Base-by-base conservation (phyloP, 1,140 invertebrate species). In the Limonius californicus region DNA sequence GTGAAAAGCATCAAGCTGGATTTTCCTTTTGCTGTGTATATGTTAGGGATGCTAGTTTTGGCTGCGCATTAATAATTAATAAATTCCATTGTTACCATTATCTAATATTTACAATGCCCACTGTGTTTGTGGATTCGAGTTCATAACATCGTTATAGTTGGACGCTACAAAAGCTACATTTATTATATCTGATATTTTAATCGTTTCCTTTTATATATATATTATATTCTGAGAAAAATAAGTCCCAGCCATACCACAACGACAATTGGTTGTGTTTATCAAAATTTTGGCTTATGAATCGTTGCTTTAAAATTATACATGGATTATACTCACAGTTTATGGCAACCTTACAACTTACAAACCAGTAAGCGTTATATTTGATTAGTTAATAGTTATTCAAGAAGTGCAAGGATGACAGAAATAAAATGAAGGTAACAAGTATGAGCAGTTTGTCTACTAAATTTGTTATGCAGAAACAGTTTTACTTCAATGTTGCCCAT, bases 141-240 rank as follows among this genome's bases (percentile, higher is more conserved):
- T 32, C 20, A 32, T 55, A 23, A 55, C 54, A 55, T 18, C 16
- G 7, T 50, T 55, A 54, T 61, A 55, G n/a, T 23, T 61, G 53
- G 53, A 61, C 59, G 16, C 59, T 61, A 61, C 50, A 61, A 61
- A 61, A 61, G 59, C 59, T 61, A 61, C 59, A 61, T 54, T 54
- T 9, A 54, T 50, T 50, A 18, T 14, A 50, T 50, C 16, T 50
- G 20, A 21, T 50, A 50, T 50, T 50, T 18, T 11, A 50, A n/a
- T n/a, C n/a, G n/a, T n/a, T 50, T 50, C 14, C 18, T 20, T 61
- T 61, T 53, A 43, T 61, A 56, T 61, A 43, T 39, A 39, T 39
- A 12, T 39, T 27, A 27, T 20, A 20, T 19, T 54, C 3, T 54
- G 18, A 19, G 18, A 39, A 59, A 27, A 59, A n/a, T 59, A 59